These are phyloP conservation scores for Machimus atricapillus DNA, from an alignment of 2,888 invertebrate species.

Conservation along the genomic window DNA sequence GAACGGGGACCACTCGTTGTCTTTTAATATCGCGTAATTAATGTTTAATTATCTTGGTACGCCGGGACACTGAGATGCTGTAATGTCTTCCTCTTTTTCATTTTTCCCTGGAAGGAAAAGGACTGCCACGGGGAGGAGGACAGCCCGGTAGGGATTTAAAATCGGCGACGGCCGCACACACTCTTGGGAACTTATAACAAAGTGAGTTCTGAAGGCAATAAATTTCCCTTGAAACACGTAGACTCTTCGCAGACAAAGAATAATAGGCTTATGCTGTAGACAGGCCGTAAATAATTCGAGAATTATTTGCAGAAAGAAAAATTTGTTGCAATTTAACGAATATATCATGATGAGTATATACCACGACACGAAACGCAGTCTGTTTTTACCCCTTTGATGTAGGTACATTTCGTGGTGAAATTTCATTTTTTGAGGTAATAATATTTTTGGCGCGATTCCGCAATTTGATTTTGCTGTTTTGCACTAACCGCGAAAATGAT, in stretches of 20 bases:
- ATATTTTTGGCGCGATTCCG: background rate
- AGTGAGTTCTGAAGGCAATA: conserved; percentile 47
- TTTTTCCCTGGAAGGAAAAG: background rate
- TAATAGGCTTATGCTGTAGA: conserved; percentile 48
- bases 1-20: conserved; percentile 7
- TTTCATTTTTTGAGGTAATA: background rate
- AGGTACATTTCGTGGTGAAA: background rate
- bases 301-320: conserved; percentile 44
- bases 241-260: conserved; percentile 39
- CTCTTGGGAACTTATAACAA: conserved; percentile 27
- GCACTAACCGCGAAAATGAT: background rate
- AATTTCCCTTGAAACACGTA: conserved; percentile 47
- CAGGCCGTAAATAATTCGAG: conserved; percentile 47
- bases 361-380: background rate
- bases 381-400: background rate
- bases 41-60: conserved; percentile 47
- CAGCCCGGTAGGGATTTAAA: background rate
- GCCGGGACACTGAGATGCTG: conserved; percentile 43
- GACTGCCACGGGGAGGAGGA: background rate
- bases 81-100: conserved; percentile 28
- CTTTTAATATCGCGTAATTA: conserved; percentile 47
- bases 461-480: background rate
- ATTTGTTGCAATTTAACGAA: conserved; percentile 41
- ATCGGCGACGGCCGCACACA: background rate
- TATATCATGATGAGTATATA: background rate